These are phyloP conservation scores for Electrona antarctica DNA, from an alignment of 2,113 vertebrate species.

Conservation along the genomic window DNA sequence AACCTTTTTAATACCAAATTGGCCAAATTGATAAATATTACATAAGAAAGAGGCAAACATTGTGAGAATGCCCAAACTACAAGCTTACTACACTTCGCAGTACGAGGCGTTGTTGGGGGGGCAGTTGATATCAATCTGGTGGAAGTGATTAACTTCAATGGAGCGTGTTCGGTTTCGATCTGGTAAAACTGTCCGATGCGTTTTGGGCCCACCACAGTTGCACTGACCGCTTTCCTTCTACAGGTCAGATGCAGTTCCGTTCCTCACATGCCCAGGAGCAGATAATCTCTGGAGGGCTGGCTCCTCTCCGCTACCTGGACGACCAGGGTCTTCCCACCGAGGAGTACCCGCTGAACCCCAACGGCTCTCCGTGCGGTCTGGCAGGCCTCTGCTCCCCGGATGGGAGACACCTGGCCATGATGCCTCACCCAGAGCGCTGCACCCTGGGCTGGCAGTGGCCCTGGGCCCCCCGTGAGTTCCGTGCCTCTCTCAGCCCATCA, in stretches of 20 bases:
- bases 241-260: conserved; percentile 88
- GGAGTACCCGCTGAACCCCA: conserved; percentile 89
- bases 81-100: no score
- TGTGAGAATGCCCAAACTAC: no score
- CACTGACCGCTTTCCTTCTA: background rate
- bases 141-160: no score
- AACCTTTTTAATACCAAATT: no score
- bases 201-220: no score
- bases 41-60: no score
- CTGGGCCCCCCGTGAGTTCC: conserved; percentile 80
- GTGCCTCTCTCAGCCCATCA: conserved; percentile 70
- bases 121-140: no score
- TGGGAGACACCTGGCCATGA: conserved; percentile 89
- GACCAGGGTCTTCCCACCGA: conserved; percentile 84
- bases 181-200: no score
- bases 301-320: conserved; percentile 85
- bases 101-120: no score
- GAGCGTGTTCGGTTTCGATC: no score
- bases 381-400: conserved; percentile 87
- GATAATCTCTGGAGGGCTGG: conserved; percentile 72
- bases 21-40: no score
- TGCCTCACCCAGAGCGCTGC: conserved; percentile 91
- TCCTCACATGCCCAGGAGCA: conserved; percentile 64
- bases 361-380: conserved; percentile 83
- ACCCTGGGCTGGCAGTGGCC: conserved; percentile 92